Percentiles rank a stretch among this genome's conserved stretches.
phyloP scores from a whole-genome alignment of 1,140 invertebrate species.

The Radopholus similis region DNA sequence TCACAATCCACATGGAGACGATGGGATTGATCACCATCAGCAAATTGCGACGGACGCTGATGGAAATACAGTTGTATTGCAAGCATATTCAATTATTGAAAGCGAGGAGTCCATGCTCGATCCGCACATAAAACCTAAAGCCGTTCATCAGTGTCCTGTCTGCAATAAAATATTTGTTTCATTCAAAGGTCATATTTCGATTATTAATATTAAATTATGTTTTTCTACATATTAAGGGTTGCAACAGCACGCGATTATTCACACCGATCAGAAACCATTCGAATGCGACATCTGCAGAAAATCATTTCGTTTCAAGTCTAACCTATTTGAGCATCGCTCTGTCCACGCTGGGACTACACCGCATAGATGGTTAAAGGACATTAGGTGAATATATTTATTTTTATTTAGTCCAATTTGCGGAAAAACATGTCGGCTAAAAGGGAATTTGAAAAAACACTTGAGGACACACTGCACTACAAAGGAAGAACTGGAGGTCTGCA shows the following conservation, averaged over 20 bases:
- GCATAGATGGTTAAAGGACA: constrained; percentile 36
- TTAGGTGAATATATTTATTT: background rate
- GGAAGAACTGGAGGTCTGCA: constrained; percentile 58
- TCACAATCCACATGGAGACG: background rate
- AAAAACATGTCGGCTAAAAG: constrained; percentile 54
- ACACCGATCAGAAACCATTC: constrained; percentile 66
- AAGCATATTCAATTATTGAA: constrained; percentile 11
- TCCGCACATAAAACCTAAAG: constrained; percentile 11
- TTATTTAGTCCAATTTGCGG: constrained; percentile 48
- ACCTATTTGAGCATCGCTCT: constrained; percentile 59
- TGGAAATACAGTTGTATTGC: constrained; percentile 16
- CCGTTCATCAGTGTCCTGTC: constrained; percentile 53
- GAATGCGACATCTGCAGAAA: constrained; percentile 59
- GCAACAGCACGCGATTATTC: constrained; percentile 62
- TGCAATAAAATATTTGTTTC: constrained; percentile 61
- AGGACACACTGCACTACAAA: constrained; percentile 56
- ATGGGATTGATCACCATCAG: background rate
- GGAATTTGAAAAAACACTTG: constrained; percentile 52
- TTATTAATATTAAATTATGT: background rate
- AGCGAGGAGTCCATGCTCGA: constrained; percentile 22
- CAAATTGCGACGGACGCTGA: background rate
- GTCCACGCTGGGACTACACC: constrained; percentile 52
- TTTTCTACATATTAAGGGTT: constrained; percentile 33
- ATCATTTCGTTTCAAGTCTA: constrained; percentile 60
- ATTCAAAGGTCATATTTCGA: constrained; percentile 51